Percentiles rank a stretch among this genome's conserved stretches.
Evolutionary conservation across 2,797 vertebrate genomes (phyloP).

Genomic region (Heterohyrax brucei): DNA sequence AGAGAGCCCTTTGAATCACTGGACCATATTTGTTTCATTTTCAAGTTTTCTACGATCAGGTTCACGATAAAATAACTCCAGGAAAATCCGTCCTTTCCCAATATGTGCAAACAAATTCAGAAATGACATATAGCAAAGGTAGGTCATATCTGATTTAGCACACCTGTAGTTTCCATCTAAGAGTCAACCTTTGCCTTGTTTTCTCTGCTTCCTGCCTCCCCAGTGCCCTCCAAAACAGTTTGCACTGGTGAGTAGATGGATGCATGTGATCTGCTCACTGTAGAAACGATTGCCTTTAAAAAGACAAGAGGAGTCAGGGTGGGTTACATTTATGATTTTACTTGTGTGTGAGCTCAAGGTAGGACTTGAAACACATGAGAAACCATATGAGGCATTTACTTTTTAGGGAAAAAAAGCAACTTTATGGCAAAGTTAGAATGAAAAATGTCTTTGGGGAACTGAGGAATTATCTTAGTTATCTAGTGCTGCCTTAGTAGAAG

Average conservation of each 20-base stretch:
- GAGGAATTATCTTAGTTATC: neutral
- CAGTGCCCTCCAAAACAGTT: neutral
- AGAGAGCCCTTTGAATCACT: slow-evolving; percentile 19
- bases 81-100: slow-evolving; percentile 70
- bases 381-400: slow-evolving; percentile 53
- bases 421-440: slow-evolving; percentile 60
- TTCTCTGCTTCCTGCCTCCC: slow-evolving; percentile 51
- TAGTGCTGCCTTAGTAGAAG: neutral
- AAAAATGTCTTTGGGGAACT: slow-evolving; percentile 18
- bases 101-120: slow-evolving; percentile 82
- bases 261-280: neutral
- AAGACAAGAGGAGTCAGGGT: slow-evolving; percentile 49
- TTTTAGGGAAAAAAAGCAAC: neutral
- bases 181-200: slow-evolving; percentile 40
- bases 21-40: slow-evolving; percentile 67
- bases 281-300: slow-evolving; percentile 37
- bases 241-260: slow-evolving; percentile 20
- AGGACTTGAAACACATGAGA: slow-evolving; percentile 48
- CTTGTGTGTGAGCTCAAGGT: slow-evolving; percentile 6
- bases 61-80: slow-evolving; percentile 56
- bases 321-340: slow-evolving; percentile 43
- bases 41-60: slow-evolving; percentile 52
- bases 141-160: slow-evolving; percentile 76
- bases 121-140: slow-evolving; percentile 77
- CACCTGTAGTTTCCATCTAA: slow-evolving; percentile 38